Percentiles rank a stretch among this genome's conserved stretches.
These are phyloP conservation scores for Chromis chromis DNA, from an alignment of 2,797 vertebrate genomes.

Conservation along the genomic window DNA sequence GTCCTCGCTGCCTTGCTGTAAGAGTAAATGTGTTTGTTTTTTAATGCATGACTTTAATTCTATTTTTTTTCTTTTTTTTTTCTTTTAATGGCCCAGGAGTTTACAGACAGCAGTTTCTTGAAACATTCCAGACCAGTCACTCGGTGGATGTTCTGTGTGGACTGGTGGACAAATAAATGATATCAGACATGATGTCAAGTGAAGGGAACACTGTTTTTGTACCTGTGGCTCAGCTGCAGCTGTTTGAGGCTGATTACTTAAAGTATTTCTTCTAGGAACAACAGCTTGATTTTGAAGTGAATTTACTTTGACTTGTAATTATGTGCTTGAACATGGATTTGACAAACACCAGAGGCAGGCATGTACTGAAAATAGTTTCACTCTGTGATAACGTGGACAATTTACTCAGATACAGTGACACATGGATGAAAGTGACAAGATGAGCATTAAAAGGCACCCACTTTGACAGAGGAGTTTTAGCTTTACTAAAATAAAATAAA, in stretches of 20 bases:
- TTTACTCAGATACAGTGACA: no score
- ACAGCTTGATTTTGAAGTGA: background rate
- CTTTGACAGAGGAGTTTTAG: no score
- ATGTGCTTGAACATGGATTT: background rate
- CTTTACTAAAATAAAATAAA: no score
- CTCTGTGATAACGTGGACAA: no score
- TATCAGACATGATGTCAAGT: conserved; percentile 28
- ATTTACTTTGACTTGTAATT: background rate
- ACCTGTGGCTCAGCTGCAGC: conserved; percentile 26
- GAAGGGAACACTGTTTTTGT: conserved; percentile 28
- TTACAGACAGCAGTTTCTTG: background rate
- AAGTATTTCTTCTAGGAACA: background rate
- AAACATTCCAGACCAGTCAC: background rate
- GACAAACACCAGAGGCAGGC: conserved; percentile 7
- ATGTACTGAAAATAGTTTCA: background rate
- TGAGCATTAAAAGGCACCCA: no score
- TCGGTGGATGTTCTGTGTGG: background rate
- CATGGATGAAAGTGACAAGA: no score
- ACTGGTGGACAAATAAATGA: conserved; percentile 30
- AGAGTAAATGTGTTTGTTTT: conserved; percentile 4
- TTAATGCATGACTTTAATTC: conserved; percentile 16
- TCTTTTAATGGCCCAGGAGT: conserved; percentile 4
- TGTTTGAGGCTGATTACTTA: conserved; percentile 5
- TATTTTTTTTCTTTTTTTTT: conserved; percentile 11
- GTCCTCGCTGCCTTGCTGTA: background rate